These are phyloP conservation scores for Drosophila micromelanica DNA, from an alignment of 1,140 invertebrate genomes.

Conservation along the genomic window DNA sequence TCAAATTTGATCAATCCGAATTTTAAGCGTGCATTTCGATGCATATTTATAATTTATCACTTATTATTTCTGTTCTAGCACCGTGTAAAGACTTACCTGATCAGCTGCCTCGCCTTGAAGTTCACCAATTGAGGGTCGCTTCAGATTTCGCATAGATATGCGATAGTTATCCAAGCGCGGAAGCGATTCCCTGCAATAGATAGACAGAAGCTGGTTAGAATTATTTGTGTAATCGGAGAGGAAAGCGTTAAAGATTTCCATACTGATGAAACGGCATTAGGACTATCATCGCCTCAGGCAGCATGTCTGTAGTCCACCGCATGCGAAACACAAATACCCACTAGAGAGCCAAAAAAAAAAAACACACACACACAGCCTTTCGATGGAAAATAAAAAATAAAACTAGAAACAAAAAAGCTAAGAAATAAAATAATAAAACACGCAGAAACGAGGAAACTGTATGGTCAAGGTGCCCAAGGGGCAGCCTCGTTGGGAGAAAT, in stretches of 20 bases:
- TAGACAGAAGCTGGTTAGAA: slow-evolving; percentile 9
- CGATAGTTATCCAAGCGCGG: slow-evolving; percentile 96
- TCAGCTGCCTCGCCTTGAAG: slow-evolving; percentile 86
- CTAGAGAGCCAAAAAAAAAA: slow-evolving; percentile 37
- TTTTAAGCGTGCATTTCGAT: neutral
- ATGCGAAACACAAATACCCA: slow-evolving; percentile 58
- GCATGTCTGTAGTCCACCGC: slow-evolving; percentile 66
- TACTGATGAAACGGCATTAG: slow-evolving; percentile 70
- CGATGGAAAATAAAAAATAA: slow-evolving; percentile 23
- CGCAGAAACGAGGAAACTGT: slow-evolving; percentile 39
- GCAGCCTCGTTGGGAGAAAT: slow-evolving; percentile 36
- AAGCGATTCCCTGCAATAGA: slow-evolving; percentile 85
- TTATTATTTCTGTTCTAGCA: neutral
- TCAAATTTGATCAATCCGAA: too few species aligned
- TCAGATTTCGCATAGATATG: slow-evolving; percentile 89
- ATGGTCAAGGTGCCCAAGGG: slow-evolving; percentile 59
- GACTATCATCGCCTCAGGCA: slow-evolving; percentile 64
- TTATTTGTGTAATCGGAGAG: neutral
- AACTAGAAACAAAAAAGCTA: slow-evolving; percentile 22
- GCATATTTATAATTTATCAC: slow-evolving; percentile 2
- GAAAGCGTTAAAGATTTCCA: slow-evolving; percentile 10
- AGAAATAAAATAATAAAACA: slow-evolving; percentile 37
- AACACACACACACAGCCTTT: slow-evolving; percentile 49
- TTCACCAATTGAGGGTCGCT: slow-evolving; percentile 90
- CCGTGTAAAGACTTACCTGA: slow-evolving; percentile 65